Base-by-base conservation (phyloP, 2,797 vertebrate species). In the Thunnus albacares region DNA sequence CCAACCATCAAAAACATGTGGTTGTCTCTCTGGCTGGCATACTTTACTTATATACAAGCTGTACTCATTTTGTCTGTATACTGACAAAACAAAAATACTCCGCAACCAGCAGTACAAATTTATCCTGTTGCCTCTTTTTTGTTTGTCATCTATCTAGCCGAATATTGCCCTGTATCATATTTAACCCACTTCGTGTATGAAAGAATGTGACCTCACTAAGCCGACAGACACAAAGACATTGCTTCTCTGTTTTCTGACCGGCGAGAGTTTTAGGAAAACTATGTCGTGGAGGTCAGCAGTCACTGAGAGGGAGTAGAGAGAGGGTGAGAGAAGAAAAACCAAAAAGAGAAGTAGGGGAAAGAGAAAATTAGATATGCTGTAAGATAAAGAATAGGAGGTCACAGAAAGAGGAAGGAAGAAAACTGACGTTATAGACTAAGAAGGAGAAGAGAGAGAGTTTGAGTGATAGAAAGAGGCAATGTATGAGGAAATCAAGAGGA, bases 231-330 rank as follows among this genome's bases (percentile, higher is more conserved):
- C 51, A 47, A 62, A 81, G 13, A 35, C n/a, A 3, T 49, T 6
- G 62, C 41, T 18, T 47, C 33, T 38, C 49, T 87, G 80, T 76
- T 86, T 81, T 79, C 41, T 57, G 43, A 75, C 13, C 28, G 17
- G 55, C 26, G 17, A 67, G 63, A 83, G 84, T 80, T 90, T 88
- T 78, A 81, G 82, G 77, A 86, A 89, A 91, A 90, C 79, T 75
- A 0, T 80, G 85, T 88, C 51, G 71, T 24, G 1, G 24, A 65
- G 85, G 81, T 93, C 86, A 85, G 64, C 14, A 4, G 78, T 77
- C 57, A 71, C 77, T 26, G 56, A 84, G 59, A 70, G 14, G 45
- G 64, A 64, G 75, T 66, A 6, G 20, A 59, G 51, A 65, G 61
- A 67, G 71, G 55, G 64, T 66, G 12, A 15, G 58, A 43, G 73